Base-by-base conservation (phyloP, 2,888 invertebrate genomes). In the Drosophila limbata region DNA sequence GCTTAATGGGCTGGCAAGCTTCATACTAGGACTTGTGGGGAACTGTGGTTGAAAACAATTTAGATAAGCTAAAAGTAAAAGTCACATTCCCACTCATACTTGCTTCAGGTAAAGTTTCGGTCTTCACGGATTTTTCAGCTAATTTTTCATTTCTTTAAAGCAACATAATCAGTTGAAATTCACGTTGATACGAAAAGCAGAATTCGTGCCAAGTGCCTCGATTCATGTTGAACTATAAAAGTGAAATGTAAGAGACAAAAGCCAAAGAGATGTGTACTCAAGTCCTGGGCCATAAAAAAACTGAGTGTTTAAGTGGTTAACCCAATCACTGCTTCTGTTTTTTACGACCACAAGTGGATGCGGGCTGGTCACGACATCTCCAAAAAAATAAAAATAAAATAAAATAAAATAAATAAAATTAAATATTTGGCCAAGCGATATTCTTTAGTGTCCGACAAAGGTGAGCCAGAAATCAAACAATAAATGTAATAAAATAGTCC, bases 281-380 rank as follows among this genome's bases (percentile, higher is more conserved):
- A 87, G 79, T 82, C 80, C 73, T 80, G 60, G 72, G 63, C 69
- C 80, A 80, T 84, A 83, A 84, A 84, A 84, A 84, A 73, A 84
- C 72, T 70, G 68, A 86, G 79, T 77, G 71, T 77, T 73, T 64
- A 78, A 76, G 75, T 78, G 68, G 71, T 57, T 77, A 79, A 81
- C 79, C 77, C 66, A 78, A 69, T 78, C 71, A 69, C 69, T 53
- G 66, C 61, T n/a, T 40, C 31, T 19, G 40, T 44, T 19, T 77
- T 77, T 77, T 77, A 77, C 77, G 66, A 70, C 62, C 77, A 69
- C 42, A 55, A 73, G 51, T 77, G 77, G 77, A 66, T 77, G 73
- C 56, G 73, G 62, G 51, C 73, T 73, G 69, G 70, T 77, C 77
- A 77, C 77, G 78, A 77, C 73, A 76, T 59, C 52, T 39, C 15